Percentiles rank a stretch among this genome's conserved stretches.
These are phyloP conservation scores for Argynnis bischoffii DNA, from an alignment of 2,888 invertebrate species.

Conservation along the genomic window DNA sequence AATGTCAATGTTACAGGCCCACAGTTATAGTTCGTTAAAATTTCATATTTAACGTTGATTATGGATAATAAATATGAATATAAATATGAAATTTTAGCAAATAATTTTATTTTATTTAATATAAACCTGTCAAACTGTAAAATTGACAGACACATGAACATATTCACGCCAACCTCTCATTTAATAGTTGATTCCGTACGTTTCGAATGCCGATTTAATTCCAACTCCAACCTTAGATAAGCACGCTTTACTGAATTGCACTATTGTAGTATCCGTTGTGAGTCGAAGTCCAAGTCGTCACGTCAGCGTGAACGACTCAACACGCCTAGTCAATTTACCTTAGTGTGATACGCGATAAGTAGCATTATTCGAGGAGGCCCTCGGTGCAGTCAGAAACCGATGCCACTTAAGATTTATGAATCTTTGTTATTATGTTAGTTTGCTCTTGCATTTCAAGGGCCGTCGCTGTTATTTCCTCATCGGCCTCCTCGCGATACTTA, in stretches of 20 bases:
- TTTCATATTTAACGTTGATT: no score
- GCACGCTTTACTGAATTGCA: constrained; percentile 6
- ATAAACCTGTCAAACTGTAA: no score
- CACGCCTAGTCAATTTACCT: constrained; percentile 82
- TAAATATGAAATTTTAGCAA: no score
- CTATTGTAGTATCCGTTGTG: constrained; percentile 26
- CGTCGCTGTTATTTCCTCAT: constrained; percentile 38
- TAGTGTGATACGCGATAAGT: constrained; percentile 82
- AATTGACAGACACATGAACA: no score
- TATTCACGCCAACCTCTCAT: no score
- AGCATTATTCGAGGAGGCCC: constrained; percentile 61
- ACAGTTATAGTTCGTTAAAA: no score
- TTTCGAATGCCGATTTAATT: not conserved
- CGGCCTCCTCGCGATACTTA: constrained; percentile 75
- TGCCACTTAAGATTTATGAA: constrained; percentile 26
- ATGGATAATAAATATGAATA: no score
- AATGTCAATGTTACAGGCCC: no score
- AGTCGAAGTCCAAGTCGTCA: constrained; percentile 46
- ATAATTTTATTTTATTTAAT: no score
- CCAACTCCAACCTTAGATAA: constrained; percentile 20
- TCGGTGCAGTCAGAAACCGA: not conserved
- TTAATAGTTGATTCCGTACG: not conserved
- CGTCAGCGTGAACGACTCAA: constrained; percentile 67
- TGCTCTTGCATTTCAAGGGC: constrained; percentile 10
- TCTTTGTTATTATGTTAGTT: constrained; percentile 24